phyloP scores from a whole-genome alignment of 2,113 vertebrate genomes.

The Osmerus mordax region DNA sequence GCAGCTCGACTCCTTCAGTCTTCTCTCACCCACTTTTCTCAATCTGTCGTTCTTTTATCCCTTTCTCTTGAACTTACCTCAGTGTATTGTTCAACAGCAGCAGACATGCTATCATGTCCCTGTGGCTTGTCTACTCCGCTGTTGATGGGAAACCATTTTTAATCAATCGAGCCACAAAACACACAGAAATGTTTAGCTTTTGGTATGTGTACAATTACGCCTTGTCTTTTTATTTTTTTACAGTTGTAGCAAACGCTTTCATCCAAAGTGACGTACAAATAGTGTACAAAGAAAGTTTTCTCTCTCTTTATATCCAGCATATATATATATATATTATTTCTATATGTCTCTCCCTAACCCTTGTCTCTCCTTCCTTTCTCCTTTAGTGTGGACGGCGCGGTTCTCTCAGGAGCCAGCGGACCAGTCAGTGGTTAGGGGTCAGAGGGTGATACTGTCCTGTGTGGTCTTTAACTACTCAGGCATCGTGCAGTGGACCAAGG shows the following conservation, averaged over 20 bases:
- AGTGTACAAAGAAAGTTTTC: background rate
- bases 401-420: slow-evolving; percentile 94
- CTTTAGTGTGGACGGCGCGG: slow-evolving; percentile 73
- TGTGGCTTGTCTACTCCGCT: too few species aligned
- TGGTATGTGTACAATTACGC: too few species aligned
- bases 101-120: too few species aligned
- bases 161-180: too few species aligned
- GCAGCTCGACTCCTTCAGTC: slow-evolving; percentile 10
- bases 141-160: too few species aligned
- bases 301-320: background rate
- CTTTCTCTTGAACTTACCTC: background rate
- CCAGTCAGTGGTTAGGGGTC: slow-evolving; percentile 89
- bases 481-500: slow-evolving; percentile 97
- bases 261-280: too few species aligned
- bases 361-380: slow-evolving; percentile 33
- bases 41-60: background rate
- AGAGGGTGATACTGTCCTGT: slow-evolving; percentile 84
- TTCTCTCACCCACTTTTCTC: background rate
- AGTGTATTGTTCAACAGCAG: too few species aligned
- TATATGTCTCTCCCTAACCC: background rate
- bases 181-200: too few species aligned
- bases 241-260: background rate
- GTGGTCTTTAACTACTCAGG: slow-evolving; percentile 94
- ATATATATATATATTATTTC: background rate
- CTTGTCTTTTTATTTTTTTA: background rate